Evolutionary conservation across 2,113 vertebrate genomes (phyloP), one percentile per base, ranked within the genome.

Genomic region (Dipodomys ordii): DNA sequence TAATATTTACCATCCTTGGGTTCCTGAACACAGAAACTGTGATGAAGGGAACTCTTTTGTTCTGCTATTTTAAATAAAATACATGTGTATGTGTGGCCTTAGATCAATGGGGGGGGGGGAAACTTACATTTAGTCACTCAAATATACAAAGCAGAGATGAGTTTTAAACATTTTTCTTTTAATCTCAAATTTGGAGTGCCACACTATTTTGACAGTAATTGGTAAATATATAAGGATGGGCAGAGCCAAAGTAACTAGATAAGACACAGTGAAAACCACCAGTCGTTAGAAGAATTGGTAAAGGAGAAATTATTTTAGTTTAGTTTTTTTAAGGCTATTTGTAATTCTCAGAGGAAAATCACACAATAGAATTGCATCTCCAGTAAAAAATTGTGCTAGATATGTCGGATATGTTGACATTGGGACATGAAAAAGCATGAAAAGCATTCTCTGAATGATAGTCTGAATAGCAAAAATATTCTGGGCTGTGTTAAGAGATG

Each of bases 21-120:
- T 82, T 44, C 46, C 83, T 15, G 10, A 53, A 82, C 90, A 81
- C 25, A 86, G 92, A 90, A 92, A 88, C 12, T 83, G 57, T 79
- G 79, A 71, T 6, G 68, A 94, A 23, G 62, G 32, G 3, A n/a
- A 27, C 20, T 65, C 12, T 71, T 49, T 49, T 68, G 49, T 27
- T 93, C 79, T 88, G 3, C 53, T 57, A 57, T 57, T 57, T 0
- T 57, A 57, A 57, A 57, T 57, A 57, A 57, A 57, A 57, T 57
- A 57, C 53, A 18, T 3, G 53, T 57, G 15, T 16, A 57, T 57
- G 15, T 57, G 53, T 57, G 15, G 53, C 15, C 53, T 57, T 57
- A 18, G 53, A 2, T 57, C 53, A 25, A 57, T n/a, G n/a, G n/a
- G n/a, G n/a, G n/a, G n/a, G n/a, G n/a, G n/a, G n/a, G n/a, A n/a